These are phyloP conservation scores for Apotomis capreana DNA, from an alignment of 2,888 invertebrate species.

Conservation along the genomic window DNA sequence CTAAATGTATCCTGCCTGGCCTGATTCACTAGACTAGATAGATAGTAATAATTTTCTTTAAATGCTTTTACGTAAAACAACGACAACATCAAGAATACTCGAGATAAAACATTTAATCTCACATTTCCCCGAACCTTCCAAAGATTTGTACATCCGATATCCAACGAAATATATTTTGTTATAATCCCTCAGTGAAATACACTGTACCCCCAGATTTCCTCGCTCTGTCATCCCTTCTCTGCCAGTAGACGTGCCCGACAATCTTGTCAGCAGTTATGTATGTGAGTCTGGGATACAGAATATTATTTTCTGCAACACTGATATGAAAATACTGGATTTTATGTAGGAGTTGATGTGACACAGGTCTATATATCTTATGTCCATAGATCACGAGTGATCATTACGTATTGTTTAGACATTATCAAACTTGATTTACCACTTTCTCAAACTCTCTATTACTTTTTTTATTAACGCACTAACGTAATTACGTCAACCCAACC, in stretches of 20 bases:
- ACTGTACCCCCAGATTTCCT: constrained; percentile 46
- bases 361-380: no score
- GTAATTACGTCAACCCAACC: no score
- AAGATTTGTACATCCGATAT: constrained; percentile 36
- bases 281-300: not conserved
- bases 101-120: not conserved
- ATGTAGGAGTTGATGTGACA: not conserved
- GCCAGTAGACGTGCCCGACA: constrained; percentile 39
- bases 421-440: no score
- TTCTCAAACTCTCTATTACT: no score
- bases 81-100: no score
- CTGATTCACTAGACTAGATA: no score
- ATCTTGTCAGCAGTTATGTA: constrained; percentile 24
- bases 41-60: no score
- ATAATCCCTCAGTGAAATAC: constrained; percentile 36
- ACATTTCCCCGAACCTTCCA: constrained; percentile 16
- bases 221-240: constrained; percentile 45
- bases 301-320: constrained; percentile 13
- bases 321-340: constrained; percentile 17
- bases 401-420: no score
- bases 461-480: no score
- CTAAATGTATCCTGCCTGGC: no score
- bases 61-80: no score
- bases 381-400: no score
- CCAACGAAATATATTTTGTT: constrained; percentile 37